Percentiles rank a stretch among this genome's conserved stretches.
These are phyloP conservation scores for Oedothorax gibbosus DNA, from an alignment of 1,140 invertebrate genomes.

Conservation along the genomic window DNA sequence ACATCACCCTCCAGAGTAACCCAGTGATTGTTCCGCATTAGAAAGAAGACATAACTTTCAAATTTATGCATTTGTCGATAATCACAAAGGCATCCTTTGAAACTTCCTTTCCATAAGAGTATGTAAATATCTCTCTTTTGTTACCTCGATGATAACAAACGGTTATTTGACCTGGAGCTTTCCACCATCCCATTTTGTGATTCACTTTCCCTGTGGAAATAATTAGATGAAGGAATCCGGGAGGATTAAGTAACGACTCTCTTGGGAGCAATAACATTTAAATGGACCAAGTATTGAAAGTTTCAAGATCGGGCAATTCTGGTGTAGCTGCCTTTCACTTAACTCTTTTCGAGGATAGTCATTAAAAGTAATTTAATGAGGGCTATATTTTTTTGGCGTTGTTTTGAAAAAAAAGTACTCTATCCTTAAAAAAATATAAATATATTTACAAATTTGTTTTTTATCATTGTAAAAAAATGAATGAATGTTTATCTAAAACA, in stretches of 20 bases:
- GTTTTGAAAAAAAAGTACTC: too few relatives aligned
- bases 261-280: constrained; percentile 45
- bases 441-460: too few relatives aligned
- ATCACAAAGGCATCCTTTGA: background rate
- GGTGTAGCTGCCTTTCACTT: constrained; percentile 27
- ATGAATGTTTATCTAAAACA: too few relatives aligned
- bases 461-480: too few relatives aligned
- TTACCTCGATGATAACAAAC: constrained; percentile 21
- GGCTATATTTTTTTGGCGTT: too few relatives aligned
- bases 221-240: constrained; percentile 49
- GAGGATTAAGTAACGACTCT: constrained; percentile 41
- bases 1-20: too few relatives aligned
- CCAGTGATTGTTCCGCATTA: too few relatives aligned
- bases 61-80: background rate
- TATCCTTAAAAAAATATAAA: too few relatives aligned
- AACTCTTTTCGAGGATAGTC: constrained; percentile 33
- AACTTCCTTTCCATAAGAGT: background rate
- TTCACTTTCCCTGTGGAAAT: constrained; percentile 40
- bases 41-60: constrained; percentile 9
- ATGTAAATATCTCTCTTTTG: constrained; percentile 25
- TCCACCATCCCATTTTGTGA: constrained; percentile 30
- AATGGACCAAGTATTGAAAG: constrained; percentile 43
- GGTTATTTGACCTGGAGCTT: constrained; percentile 5
- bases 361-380: constrained; percentile 53
- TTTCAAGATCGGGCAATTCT: constrained; percentile 27